Base-by-base conservation (phyloP, 2,888 invertebrate genomes). In the Melipona bicolor region DNA sequence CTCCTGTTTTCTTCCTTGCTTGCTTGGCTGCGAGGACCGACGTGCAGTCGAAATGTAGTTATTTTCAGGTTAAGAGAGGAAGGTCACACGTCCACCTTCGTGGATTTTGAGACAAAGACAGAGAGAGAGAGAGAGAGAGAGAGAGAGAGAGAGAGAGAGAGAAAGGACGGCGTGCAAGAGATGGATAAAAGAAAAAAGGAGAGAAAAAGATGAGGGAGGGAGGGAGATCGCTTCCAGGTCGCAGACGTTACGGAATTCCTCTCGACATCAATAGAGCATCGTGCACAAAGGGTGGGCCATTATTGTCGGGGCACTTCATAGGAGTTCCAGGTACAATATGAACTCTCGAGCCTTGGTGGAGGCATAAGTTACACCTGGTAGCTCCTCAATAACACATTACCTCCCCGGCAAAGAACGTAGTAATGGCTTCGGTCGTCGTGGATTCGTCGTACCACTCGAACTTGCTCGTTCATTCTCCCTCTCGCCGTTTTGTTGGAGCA, bases 281-380 rank as follows among this genome's bases (percentile, higher is more conserved):
- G 82, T 74, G 79, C 81, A 91, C 90, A 91, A 92, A 91, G 89
- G 88, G 73, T 88, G 87, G 84, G 75, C 89, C 87, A 89, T 87
- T 87, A 92, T 90, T 90, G 88, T 89, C 90, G 85, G 87, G 79
- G 84, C 87, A 90, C 87, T 88, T 89, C 89, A 87, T 89, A 88
- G 83, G 82, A 81, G 77, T 78, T 71, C 84, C 85, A 86, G 84
- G 86, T 86, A 91, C 85, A 91, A 90, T 91, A 89, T 88, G 88
- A 91, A 91, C 90, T 89, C 87, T 89, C 85, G 79, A 86, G 81
- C 72, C 83, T 86, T 72, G 84, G 72, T 78, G 76, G 85, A 88
- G 89, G 88, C 90, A 87, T 85, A 89, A 90, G 91, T 90, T 91
- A 92, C 91, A 92, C 92, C 92, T 91, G 91, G 92, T 89, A 86